Conservation (phyloP, 2,888 invertebrate genomes). For the Gortyna flavago region DNA sequence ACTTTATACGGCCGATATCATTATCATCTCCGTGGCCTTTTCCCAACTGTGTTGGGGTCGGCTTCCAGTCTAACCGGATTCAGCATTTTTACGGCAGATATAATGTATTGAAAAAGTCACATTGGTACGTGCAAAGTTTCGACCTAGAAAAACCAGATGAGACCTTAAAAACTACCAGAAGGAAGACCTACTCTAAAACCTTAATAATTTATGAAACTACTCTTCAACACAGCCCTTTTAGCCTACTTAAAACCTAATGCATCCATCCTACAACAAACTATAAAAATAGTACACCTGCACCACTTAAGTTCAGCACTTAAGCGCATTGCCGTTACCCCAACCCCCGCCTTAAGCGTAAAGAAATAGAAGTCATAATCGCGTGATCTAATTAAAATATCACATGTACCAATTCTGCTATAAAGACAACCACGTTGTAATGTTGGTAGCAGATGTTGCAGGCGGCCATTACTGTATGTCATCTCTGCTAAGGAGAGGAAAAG, state of each 20-base stretch:
- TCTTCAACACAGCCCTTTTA: constrained; percentile 19
- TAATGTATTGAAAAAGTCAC: background rate
- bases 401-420: constrained; percentile 73
- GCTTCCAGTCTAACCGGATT: too few relatives aligned
- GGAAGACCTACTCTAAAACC: constrained; percentile 19
- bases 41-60: too few relatives aligned
- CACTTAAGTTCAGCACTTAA: constrained; percentile 67
- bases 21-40: too few relatives aligned
- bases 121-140: background rate
- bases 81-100: background rate
- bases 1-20: too few relatives aligned
- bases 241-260: constrained; percentile 54
- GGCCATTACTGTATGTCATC: constrained; percentile 89
- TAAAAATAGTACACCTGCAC: constrained; percentile 67
- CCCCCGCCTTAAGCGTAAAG: constrained; percentile 39
- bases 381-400: constrained; percentile 67
- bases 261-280: constrained; percentile 49
- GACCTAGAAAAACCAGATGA: background rate
- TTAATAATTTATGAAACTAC: constrained; percentile 44
- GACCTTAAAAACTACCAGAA: background rate
- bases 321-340: constrained; percentile 38
- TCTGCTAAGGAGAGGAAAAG: constrained; percentile 73
- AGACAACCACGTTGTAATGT: constrained; percentile 81
- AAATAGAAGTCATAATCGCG: constrained; percentile 62
- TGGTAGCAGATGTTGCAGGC: constrained; percentile 84